Percentiles rank a stretch among this genome's conserved stretches.
These are phyloP conservation scores for Ammodytes dubius DNA, from an alignment of 2,113 vertebrate genomes.

Conservation along the genomic window DNA sequence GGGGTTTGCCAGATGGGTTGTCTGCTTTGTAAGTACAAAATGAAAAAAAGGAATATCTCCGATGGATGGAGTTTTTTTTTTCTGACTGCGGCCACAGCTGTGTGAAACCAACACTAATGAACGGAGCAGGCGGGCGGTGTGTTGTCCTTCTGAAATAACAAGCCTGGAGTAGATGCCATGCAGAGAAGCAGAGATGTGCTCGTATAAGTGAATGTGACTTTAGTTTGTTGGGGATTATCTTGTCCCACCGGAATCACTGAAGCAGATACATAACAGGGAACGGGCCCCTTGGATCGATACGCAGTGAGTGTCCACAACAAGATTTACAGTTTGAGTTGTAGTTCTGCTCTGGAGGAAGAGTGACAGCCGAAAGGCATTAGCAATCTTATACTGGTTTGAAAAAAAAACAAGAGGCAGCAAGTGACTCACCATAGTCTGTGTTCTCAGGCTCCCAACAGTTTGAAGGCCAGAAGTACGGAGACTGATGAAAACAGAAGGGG, in stretches of 20 bases:
- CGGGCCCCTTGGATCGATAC: constrained; percentile 54
- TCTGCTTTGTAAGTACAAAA: constrained; percentile 25
- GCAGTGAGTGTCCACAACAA: constrained; percentile 46
- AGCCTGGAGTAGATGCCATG: constrained; percentile 47
- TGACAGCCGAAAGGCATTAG: constrained; percentile 30
- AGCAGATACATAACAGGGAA: constrained; percentile 56
- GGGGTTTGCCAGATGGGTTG: constrained; percentile 1
- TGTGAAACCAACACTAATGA: constrained; percentile 55
- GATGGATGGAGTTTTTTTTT: neutral
- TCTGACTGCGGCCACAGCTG: constrained; percentile 37
- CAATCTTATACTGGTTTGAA: constrained; percentile 20
- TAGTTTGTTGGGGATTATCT: constrained; percentile 60
- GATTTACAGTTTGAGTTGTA: constrained; percentile 42
- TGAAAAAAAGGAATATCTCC: constrained; percentile 2
- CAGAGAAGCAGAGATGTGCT: constrained; percentile 22
- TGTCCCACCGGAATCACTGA: constrained; percentile 30
- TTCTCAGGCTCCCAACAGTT: constrained; percentile 99
- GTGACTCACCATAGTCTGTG: constrained; percentile 94
- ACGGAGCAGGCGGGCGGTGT: constrained; percentile 14
- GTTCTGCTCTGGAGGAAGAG: constrained; percentile 31
- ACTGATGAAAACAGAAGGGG: constrained; percentile 83
- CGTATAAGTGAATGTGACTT: constrained; percentile 22
- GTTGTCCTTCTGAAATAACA: constrained; percentile 56
- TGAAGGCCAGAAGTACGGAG: constrained; percentile 97
- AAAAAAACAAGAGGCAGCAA: constrained; percentile 23